Base-by-base conservation (phyloP, 2,113 vertebrate species). In the Pelodiscus sinensis region DNA sequence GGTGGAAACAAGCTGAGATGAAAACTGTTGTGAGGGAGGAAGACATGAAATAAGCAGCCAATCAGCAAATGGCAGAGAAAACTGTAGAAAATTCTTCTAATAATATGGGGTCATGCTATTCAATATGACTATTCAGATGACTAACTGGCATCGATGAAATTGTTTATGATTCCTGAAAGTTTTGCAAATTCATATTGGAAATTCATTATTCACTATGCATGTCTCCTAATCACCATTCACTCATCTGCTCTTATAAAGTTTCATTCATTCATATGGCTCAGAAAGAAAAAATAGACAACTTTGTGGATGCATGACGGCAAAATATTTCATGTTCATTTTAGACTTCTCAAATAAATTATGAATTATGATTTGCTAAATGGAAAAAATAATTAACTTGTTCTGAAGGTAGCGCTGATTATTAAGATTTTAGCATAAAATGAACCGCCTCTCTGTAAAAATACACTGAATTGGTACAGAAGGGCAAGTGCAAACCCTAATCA, bases 31-130 rank as follows among this genome's bases (percentile, higher is more conserved):
- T 0, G 6, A 29, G 29, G 6, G 2, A 44, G 24, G 7, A 82
- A 81, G 21, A 75, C 0, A 25, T 65, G 31, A 14, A n/a, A 57
- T 51, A 44, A 83, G 84, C 1, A 55, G 0, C 4, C 68, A 3
- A 27, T 5, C 52, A 29, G 3, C 75, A 79, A 22, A 44, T 54
- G 58, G 10, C 12, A 56, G 57, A n/a, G 14, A 44, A 62, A 87
- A 6, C 15, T 77, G 13, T 4, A 80, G 50, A 84, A 35, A 75
- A 31, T 55, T 89, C 1, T 73, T 71, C 19, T 56, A 62, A 62
- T 62, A 73, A 38, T 75, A 15, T 2, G 54, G 81, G 83, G 65
- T 1, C 0, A 56, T 25, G 24, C 29, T 18, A 35, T 68, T 78
- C 27, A 65, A 18, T 51, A 27, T 21, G 3, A 5, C 5, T 84